A percentile compares a stretch with the other conserved stretches of the same genome.
phyloP scores from a whole-genome alignment of 2,797 vertebrate species.

The Sternarchorhynchus goeldii region DNA sequence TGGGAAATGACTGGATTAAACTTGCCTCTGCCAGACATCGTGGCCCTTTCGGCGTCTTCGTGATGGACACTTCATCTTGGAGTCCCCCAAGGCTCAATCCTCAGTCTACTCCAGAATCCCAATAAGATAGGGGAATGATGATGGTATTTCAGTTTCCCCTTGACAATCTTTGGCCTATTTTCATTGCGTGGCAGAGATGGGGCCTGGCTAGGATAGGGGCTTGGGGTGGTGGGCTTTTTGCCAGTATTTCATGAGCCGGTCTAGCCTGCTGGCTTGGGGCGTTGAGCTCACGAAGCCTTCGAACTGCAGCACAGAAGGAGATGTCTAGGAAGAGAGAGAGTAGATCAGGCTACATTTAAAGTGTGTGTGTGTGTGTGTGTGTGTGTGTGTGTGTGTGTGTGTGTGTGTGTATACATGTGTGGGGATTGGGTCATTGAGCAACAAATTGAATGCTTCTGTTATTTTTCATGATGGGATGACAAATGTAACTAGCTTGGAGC shows the following conservation, averaged over 20 bases:
- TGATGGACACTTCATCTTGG: slow-evolving; percentile 10
- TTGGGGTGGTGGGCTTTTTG: background rate
- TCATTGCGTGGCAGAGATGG: background rate
- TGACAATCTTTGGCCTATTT: slow-evolving; percentile 17
- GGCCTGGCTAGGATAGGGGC: background rate
- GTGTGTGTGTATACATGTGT: slow-evolving; percentile 24
- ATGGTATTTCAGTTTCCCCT: slow-evolving; percentile 22
- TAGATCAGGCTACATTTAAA: slow-evolving; percentile 30
- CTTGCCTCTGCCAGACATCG: background rate
- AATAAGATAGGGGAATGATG: background rate
- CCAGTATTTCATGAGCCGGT: background rate
- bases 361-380: no score
- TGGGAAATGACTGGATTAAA: slow-evolving; percentile 44
- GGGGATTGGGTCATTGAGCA: slow-evolving; percentile 7
- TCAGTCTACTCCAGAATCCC: background rate
- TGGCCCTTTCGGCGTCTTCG: slow-evolving; percentile 3
- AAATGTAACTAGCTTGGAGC: slow-evolving; percentile 31
- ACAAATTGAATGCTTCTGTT: slow-evolving; percentile 26
- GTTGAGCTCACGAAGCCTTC: slow-evolving; percentile 29
- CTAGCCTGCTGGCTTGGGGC: slow-evolving; percentile 16
- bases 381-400: background rate
- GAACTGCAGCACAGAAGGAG: slow-evolving; percentile 13
- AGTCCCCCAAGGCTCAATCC: slow-evolving; percentile 21
- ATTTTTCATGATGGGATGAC: slow-evolving; percentile 37
- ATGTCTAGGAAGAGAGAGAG: slow-evolving; percentile 7